Conservation (phyloP, 2,888 invertebrate species). For the Archips crataeganus region DNA sequence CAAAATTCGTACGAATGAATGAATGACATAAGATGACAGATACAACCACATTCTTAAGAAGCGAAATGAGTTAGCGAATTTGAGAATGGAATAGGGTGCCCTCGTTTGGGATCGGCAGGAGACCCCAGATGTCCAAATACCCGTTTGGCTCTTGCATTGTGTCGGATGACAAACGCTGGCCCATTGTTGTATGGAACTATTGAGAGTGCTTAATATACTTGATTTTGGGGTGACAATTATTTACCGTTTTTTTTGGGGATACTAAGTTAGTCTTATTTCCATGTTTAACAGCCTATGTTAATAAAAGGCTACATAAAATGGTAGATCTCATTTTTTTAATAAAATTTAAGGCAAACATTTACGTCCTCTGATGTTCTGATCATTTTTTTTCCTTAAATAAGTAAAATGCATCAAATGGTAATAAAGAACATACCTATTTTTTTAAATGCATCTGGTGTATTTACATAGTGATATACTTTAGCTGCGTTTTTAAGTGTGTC, state of each 20-base stretch:
- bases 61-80: slow-evolving; percentile 63
- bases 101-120: slow-evolving; percentile 59
- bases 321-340: no score
- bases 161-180: slow-evolving; percentile 66
- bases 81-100: slow-evolving; percentile 61
- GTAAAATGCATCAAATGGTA: no score
- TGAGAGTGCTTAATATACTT: slow-evolving; percentile 76
- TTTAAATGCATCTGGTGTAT: no score
- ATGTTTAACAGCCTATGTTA: no score
- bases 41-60: slow-evolving; percentile 52
- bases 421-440: no score
- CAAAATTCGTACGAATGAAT: slow-evolving; percentile 42
- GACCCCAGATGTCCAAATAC: slow-evolving; percentile 83
- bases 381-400: no score
- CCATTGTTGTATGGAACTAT: slow-evolving; percentile 72
- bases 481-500: no score
- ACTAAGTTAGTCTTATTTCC: background rate
- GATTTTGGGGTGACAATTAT: slow-evolving; percentile 57
- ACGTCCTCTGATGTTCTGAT: no score
- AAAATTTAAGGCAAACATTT: no score
- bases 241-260: slow-evolving; percentile 15
- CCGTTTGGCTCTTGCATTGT: slow-evolving; percentile 69
- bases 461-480: no score
- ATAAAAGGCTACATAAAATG: no score
- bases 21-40: slow-evolving; percentile 44